Conservation (phyloP, 1,140 invertebrate genomes). For the Drosophila albomicans region DNA sequence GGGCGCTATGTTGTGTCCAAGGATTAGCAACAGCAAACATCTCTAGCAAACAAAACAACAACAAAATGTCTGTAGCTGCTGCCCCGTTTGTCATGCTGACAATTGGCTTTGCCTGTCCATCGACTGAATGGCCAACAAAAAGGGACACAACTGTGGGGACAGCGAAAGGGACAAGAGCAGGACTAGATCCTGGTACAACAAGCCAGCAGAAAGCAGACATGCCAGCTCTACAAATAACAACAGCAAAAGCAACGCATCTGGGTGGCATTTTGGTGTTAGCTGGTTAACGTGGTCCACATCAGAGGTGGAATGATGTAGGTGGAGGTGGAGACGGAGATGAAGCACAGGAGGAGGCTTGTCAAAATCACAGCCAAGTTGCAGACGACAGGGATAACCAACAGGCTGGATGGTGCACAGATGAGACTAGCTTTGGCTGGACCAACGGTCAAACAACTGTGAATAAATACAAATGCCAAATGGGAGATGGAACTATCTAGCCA, state of each 20-base stretch:
- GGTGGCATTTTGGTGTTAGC: constrained; percentile 4
- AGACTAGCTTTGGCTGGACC: constrained; percentile 24
- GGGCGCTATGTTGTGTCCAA: constrained; percentile 39
- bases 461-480: constrained; percentile 21
- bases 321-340: background rate
- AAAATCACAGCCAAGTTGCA: constrained; percentile 74
- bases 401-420: constrained; percentile 39
- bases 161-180: background rate
- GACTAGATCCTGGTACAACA: constrained; percentile 5
- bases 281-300: constrained; percentile 10
- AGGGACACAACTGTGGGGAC: constrained; percentile 14
- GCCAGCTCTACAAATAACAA: constrained; percentile 59
- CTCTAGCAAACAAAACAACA: constrained; percentile 42
- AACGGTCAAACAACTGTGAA: constrained; percentile 31
- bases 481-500: constrained; percentile 18
- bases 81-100: constrained; percentile 75
- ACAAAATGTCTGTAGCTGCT: constrained; percentile 53
- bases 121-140: constrained; percentile 45
- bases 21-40: constrained; percentile 71
- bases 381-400: constrained; percentile 67
- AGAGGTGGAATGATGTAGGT: constrained; percentile 3
- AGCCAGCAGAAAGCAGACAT: constrained; percentile 26
- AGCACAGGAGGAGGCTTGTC: constrained; percentile 51
- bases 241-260: constrained; percentile 33
- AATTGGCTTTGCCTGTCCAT: constrained; percentile 68